Base-by-base conservation (phyloP, 2,797 vertebrate genomes). In the Pygocentrus nattereri region DNA sequence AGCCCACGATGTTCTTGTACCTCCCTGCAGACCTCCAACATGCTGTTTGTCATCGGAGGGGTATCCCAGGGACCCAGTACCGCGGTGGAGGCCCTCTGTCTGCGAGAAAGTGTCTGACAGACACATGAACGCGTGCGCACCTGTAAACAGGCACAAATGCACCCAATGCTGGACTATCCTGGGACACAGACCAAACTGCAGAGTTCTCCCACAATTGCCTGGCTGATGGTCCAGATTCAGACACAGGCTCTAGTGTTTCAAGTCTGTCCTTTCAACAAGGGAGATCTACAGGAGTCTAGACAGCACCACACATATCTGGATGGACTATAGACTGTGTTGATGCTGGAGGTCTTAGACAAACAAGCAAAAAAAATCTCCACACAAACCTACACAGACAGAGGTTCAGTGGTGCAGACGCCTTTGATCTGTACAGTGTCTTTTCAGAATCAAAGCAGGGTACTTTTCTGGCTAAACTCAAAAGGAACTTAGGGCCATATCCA, bases 31-130 rank as follows among this genome's bases (percentile, higher is more conserved):
- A 92, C 93, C 0, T 83, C 93, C 75, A 89, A 90, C 87, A 93
- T 96, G 92, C 94, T 99, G 65, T 97, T 97, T 54, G 84, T 98
- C 81, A 96, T 99, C 0, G 98, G 97, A 0, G 98, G 98, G 21
- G 98, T 99, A 49, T 94, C 96, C n/a, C 97, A 99, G 90, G 97
- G 97, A 78, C 98, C 98, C 90, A 98, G 97, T 81, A 91, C 94
- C 0, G 96, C 96, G 0, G 96, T 98, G 19, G 98, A 99, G 89
- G 97, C 95, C 12, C 94, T 99, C 72, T 96, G 96, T 89, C 89
- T 97, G 78, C 93, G 92, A 8, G 97, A 98, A 82, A 94, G 91
- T 0, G 93, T 95, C 88, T 99, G 96, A 99, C 75, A 80, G 19
- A 70, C n/a, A 64, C 50, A 56, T 50, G 58, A 7, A 21, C 64